Evolutionary conservation across 2,888 invertebrate genomes (phyloP).

Genomic region (Palloptera scutellata): DNA sequence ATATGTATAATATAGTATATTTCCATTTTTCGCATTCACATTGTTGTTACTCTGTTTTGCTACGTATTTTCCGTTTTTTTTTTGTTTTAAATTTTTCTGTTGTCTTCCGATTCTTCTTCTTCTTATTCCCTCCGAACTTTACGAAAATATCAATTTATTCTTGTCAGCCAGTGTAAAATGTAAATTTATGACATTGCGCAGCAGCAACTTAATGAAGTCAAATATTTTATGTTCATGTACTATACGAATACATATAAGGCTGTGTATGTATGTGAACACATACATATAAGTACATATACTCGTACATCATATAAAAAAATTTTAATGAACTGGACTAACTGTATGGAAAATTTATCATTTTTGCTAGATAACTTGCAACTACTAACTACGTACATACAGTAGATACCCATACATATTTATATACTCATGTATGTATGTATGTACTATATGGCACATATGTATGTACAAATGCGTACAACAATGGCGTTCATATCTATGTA

Average conservation of each 20-base stretch:
- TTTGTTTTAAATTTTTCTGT: not conserved
- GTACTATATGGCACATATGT: constrained; percentile 7
- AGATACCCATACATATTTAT: constrained; percentile 22
- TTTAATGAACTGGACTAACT: constrained; percentile 34
- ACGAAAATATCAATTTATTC: constrained; percentile 34
- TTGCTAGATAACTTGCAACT: constrained; percentile 34
- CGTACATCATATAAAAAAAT: constrained; percentile 4
- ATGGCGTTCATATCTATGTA: not conserved
- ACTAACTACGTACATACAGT: constrained; percentile 4
- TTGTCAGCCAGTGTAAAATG: constrained; percentile 35
- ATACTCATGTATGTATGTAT: not conserved
- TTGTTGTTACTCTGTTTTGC: not conserved
- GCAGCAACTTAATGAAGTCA: constrained; percentile 38
- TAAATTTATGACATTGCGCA: constrained; percentile 35
- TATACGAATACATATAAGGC: not conserved
- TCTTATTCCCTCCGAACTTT: constrained; percentile 12
- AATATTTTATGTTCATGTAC: constrained; percentile 26
- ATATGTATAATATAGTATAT: not conserved
- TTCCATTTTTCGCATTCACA: not conserved
- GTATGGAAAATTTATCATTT: constrained; percentile 34
- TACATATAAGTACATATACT: not conserved
- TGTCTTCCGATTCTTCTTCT: constrained; percentile 9
- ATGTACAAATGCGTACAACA: no score
- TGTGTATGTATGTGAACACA: not conserved
- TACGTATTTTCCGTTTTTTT: not conserved